Evolutionary conservation across 1,140 invertebrate genomes (phyloP).

Genomic region (Ceratina australensis): DNA sequence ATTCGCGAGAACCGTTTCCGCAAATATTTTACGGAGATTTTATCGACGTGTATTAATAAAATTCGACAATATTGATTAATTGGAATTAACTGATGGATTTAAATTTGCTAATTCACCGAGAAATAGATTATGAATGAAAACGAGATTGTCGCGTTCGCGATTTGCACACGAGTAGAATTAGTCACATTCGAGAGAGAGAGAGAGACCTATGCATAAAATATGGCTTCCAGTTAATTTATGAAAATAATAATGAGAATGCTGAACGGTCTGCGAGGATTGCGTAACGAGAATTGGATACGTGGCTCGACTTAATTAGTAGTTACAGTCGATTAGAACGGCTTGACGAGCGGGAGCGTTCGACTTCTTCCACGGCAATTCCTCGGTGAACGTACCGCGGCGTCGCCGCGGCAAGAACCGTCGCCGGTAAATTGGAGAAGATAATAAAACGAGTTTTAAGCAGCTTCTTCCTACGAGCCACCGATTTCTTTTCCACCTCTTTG

Average conservation of each 20-base stretch:
- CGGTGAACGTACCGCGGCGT: background rate
- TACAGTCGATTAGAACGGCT: conserved; percentile 27
- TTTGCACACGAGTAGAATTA: too few species aligned
- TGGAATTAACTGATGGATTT: too few species aligned
- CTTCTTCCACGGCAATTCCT: conserved; percentile 12
- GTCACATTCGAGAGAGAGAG: too few species aligned
- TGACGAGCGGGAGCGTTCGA: background rate
- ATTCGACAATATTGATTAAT: too few species aligned
- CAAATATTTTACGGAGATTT: too few species aligned
- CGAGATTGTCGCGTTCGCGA: too few species aligned
- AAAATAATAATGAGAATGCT: conserved; percentile 25
- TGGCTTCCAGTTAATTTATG: conserved; percentile 15
- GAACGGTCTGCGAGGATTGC: background rate
- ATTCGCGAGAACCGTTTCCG: conserved; percentile 2
- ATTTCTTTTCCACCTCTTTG: background rate
- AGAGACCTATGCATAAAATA: background rate
- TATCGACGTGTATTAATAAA: too few species aligned
- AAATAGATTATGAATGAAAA: too few species aligned
- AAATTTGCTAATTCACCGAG: too few species aligned
- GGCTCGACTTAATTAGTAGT: conserved; percentile 16
- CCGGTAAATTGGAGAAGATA: conserved; percentile 21
- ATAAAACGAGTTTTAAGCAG: conserved; percentile 12
- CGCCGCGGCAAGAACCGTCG: conserved; percentile 1
- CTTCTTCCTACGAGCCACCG: background rate
- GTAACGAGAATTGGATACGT: conserved; percentile 26